Percentiles rank a stretch among this genome's conserved stretches.
phyloP scores from a whole-genome alignment of 2,113 vertebrate species.

The Neofelis nebulosa region DNA sequence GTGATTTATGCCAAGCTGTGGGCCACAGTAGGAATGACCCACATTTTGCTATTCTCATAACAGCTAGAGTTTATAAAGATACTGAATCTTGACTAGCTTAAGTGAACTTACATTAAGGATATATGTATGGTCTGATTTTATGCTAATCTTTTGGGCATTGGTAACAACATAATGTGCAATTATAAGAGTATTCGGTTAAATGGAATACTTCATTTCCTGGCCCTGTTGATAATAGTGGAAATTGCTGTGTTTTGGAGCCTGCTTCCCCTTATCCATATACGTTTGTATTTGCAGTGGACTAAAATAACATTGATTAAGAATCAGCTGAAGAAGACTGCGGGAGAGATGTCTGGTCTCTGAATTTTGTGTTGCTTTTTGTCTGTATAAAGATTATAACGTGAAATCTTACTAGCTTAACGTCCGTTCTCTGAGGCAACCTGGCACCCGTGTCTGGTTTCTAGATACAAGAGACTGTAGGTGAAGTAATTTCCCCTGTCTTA shows the following conservation, averaged over 20 bases:
- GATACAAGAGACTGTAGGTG: background rate
- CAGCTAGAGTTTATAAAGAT: background rate
- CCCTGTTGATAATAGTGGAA: background rate
- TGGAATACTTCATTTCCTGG: background rate
- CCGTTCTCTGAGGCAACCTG: background rate
- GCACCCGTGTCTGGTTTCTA: background rate
- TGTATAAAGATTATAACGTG: background rate
- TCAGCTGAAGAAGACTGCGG: background rate
- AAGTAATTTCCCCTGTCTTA: background rate
- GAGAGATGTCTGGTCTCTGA: background rate
- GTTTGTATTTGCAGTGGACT: background rate
- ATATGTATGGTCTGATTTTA: background rate
- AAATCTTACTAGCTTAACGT: background rate
- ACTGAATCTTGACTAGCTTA: background rate
- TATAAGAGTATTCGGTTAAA: too few relatives aligned
- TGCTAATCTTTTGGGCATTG: background rate
- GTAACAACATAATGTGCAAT: background rate
- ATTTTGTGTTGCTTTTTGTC: background rate
- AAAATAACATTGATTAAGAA: background rate
- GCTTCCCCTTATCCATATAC: background rate
- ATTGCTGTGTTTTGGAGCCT: background rate
- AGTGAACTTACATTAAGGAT: background rate
- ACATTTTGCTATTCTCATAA: background rate
- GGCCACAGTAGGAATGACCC: background rate
- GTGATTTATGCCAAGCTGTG: background rate